phyloP scores from a whole-genome alignment of 2,888 invertebrate species.

The Drosophila basisetae region DNA sequence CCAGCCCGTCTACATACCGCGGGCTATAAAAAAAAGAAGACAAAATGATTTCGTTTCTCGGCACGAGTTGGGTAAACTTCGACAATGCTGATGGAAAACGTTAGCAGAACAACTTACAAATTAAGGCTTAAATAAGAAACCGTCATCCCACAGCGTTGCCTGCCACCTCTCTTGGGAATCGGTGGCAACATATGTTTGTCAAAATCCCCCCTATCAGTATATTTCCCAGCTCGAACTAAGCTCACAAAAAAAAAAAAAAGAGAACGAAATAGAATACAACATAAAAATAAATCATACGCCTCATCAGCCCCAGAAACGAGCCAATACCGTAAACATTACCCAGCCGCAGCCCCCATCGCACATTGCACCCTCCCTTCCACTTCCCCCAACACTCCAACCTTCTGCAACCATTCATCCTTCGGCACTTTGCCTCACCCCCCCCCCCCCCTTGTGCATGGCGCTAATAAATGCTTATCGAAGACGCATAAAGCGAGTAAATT shows the following conservation, averaged over 20 bases:
- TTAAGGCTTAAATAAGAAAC: slow-evolving; percentile 69
- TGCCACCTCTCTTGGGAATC: slow-evolving; percentile 50
- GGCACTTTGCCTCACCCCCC: neutral
- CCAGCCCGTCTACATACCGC: neutral
- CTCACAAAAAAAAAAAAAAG: neutral
- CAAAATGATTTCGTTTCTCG: slow-evolving; percentile 63
- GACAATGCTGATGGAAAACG: slow-evolving; percentile 63
- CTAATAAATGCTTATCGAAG: slow-evolving; percentile 82
- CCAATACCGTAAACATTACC: slow-evolving; percentile 71
- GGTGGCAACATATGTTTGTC: slow-evolving; percentile 57
- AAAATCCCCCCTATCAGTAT: slow-evolving; percentile 49
- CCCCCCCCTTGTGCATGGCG: slow-evolving; percentile 52
- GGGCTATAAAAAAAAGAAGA: slow-evolving; percentile 15
- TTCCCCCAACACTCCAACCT: neutral
- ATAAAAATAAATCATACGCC: slow-evolving; percentile 79
- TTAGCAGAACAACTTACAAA: slow-evolving; percentile 65
- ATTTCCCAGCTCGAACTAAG: slow-evolving; percentile 32
- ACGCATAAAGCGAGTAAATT: slow-evolving; percentile 82
- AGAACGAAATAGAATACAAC: slow-evolving; percentile 58
- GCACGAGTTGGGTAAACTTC: slow-evolving; percentile 59
- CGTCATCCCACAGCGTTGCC: slow-evolving; percentile 35
- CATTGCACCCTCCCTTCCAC: neutral
- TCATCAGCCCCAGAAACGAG: slow-evolving; percentile 74
- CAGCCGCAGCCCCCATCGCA: slow-evolving; percentile 31
- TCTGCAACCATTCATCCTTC: neutral